Percentiles rank a stretch among this genome's conserved stretches.
phyloP scores from a whole-genome alignment of 2,888 invertebrate genomes.

The Hedya salicella region DNA sequence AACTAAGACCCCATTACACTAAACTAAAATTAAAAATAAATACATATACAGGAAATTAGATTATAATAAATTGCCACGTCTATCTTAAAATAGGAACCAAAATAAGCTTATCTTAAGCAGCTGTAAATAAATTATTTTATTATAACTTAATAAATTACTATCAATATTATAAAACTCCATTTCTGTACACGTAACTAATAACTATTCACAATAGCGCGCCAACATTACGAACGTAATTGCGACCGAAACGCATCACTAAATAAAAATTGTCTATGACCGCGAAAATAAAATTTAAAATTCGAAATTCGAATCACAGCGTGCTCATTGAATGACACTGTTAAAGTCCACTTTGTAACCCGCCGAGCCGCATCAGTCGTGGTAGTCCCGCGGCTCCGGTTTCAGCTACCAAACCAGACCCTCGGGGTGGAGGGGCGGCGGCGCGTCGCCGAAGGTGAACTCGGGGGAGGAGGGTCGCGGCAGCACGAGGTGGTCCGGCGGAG shows the following conservation, averaged over 20 bases:
- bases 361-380: conserved; percentile 85
- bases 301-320: conserved; percentile 47
- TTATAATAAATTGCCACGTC: conserved; percentile 59
- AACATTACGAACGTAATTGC: background rate
- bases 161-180: conserved; percentile 63
- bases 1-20: conserved; percentile 51
- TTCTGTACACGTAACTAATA: conserved; percentile 70
- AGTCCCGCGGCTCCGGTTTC: conserved; percentile 86
- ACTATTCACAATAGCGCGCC: conserved; percentile 47
- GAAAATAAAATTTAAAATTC: conserved; percentile 33
- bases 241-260: conserved; percentile 43
- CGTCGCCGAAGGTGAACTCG: conserved; percentile 87
- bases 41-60: conserved; percentile 71
- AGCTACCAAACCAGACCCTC: conserved; percentile 85
- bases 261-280: conserved; percentile 42
- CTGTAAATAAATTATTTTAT: conserved; percentile 76
- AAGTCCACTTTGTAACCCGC: conserved; percentile 78
- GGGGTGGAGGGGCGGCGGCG: conserved; percentile 79
- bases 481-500: conserved; percentile 87
- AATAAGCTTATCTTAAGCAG: conserved; percentile 64
- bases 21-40: conserved; percentile 65
- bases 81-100: conserved; percentile 84
- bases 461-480: conserved; percentile 91
- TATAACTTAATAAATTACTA: conserved; percentile 68
- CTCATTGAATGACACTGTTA: conserved; percentile 58